Conservation (phyloP, 1,140 invertebrate species). For the Portunus trituberculatus region DNA sequence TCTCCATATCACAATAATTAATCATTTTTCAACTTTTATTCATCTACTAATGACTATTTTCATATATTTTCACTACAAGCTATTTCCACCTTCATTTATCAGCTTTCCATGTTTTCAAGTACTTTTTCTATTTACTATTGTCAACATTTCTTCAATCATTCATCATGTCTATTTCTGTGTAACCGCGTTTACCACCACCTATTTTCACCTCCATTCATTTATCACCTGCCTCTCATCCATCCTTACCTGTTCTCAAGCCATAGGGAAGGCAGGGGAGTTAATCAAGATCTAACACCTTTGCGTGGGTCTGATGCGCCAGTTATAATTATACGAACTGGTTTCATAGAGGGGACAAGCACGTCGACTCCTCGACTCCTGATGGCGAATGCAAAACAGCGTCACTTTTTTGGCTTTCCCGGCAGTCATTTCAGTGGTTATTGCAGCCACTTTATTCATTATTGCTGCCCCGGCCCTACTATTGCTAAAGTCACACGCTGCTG, state of each 20-base stretch:
- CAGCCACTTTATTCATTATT: not conserved
- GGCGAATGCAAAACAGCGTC: no score
- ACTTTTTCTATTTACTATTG: not conserved
- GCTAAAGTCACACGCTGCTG: no score
- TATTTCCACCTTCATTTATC: not conserved
- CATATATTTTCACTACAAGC: not conserved
- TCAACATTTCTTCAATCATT: no score
- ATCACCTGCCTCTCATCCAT: no score
- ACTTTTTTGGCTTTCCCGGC: not conserved
- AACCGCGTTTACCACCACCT: not conserved
- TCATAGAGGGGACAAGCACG: no score
- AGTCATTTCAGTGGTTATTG: not conserved
- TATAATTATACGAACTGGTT: no score
- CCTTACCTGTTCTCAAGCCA: no score
- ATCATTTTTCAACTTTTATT: not conserved
- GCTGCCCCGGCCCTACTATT: not conserved
- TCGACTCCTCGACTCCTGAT: no score
- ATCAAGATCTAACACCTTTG: no score
- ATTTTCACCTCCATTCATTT: not conserved
- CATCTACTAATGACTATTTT: not conserved
- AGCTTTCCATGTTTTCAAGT: not conserved
- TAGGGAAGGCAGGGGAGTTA: not conserved
- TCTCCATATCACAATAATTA: not conserved
- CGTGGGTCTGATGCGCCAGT: no score
- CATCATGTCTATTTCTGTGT: not conserved